Evolutionary conservation across 2,113 vertebrate genomes (phyloP), one percentile per base, ranked within the genome.

Genomic region (Dasyornis broadbenti): DNA sequence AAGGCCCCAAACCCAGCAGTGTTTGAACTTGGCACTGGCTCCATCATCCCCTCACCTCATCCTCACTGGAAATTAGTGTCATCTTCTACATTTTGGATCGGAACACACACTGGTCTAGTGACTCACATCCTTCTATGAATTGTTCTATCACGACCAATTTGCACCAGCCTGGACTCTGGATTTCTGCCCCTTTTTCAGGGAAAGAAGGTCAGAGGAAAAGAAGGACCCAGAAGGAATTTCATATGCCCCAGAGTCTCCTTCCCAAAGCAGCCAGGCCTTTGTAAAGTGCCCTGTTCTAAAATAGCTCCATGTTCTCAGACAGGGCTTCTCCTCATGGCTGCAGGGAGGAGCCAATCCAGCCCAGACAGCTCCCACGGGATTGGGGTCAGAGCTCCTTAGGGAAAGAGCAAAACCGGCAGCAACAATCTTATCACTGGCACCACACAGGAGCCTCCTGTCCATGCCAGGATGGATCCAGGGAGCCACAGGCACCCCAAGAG

Each of bases 121-220:
- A 71, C 50, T 86, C 50, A 53, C 10, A 57, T 2, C 31, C 40
- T 45, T 47, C 68, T 59, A 3, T 6, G 7, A 44, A 1, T 31
- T 63, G 11, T 64, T 37, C 44, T 16, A 10, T 2, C 39, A 10
- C 0, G 0, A 37, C 20, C 35, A 11, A 3, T 27, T 40, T 17
- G 35, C 49, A 57, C 37, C 68, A 52, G 44, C 22, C 4, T 30
- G 54, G 40, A 33, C 44, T 85, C 40, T 37, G 3, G 13, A 50
- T 53, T 81, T 37, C 44, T 49, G 37, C 26, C 50, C 45, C 31
- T 0, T n/a, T 81, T 84, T 53, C 60, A 49, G 13, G 28, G 33
- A 66, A 31, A 47, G n/a, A 64, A 56, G 40, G n/a, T 49, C 33
- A 81, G 64, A 53, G 15, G 12, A 50, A 42, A 86, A 61, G 59